Base-by-base conservation (phyloP, 2,888 invertebrate genomes). In the Unio delphinus region DNA sequence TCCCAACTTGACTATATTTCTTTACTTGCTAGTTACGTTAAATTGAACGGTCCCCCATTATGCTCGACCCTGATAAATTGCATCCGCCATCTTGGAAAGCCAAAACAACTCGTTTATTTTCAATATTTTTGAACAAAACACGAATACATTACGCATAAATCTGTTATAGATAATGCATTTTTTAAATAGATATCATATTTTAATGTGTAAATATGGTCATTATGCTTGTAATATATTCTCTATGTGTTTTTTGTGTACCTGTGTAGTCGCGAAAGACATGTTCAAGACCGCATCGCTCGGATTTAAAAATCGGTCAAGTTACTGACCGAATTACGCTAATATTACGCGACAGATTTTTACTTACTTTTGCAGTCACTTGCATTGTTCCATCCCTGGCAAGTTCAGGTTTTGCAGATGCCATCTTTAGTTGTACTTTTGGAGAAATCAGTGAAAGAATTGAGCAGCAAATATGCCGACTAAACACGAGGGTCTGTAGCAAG, bases 331-430 rank as follows among this genome's bases (percentile, higher is more conserved):
- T 59, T 59, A 65, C 60, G 23, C 17, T 17, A 34, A 58, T 59
- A 65, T 17, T 34, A 45, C 45, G 45, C 20, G 23, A 8, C 4
- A 0, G 65, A 65, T 65, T 65, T 76, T 72, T 59, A 79, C 83
- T 55, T 75, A 83, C 83, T 85, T 87, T 85, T 64, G 87, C 87
- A 80, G 86, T 87, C 73, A 84, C 87, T 79, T 85, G 84, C 86
- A 86, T 85, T 59, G 85, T 86, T 67, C 85, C 84, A 81, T 83
- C 85, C 64, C 85, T 80, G 55, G 82, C 73, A 67, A 87, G 75
- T 64, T 70, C 78, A 54, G 86, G 65, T 69, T 86, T 87, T 67
- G 83, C 78, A 74, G 82, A 83, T 56, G 83, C 80, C 87, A 87
- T 87, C 78, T 80, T 82, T 69, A 73, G 59, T 55, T 63, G 28